Conservation (phyloP, 2,797 vertebrate genomes). For the Acomys russatus region DNA sequence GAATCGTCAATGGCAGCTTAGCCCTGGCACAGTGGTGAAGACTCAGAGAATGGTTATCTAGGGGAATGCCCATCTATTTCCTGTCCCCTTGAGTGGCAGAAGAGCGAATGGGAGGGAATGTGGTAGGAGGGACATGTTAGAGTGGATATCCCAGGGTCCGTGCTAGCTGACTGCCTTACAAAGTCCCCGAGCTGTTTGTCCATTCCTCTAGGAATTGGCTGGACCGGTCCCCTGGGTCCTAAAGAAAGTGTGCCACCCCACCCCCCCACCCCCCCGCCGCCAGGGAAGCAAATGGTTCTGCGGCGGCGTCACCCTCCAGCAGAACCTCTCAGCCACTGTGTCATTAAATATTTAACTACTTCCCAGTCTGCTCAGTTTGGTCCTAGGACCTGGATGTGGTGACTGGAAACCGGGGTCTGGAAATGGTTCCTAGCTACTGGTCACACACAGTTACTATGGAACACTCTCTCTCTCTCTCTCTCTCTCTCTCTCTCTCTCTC, state of each 20-base stretch:
- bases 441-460: background rate
- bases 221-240: background rate
- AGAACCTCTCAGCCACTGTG: slow-evolving; percentile 18
- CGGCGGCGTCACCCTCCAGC: background rate
- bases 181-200: background rate
- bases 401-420: background rate
- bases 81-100: background rate
- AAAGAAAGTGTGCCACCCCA: background rate
- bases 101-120: background rate
- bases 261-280: background rate
- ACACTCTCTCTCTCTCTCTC: slow-evolving; percentile 28
- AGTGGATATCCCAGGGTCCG: background rate
- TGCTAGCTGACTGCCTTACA: background rate
- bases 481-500: too few species aligned
- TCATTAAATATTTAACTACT: slow-evolving; percentile 74
- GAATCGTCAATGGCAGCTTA: background rate
- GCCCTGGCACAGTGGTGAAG: background rate
- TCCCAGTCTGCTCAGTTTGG: slow-evolving; percentile 49
- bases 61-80: background rate
- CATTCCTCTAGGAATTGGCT: background rate
- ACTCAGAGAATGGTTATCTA: background rate
- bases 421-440: background rate
- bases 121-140: background rate
- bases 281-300: background rate
- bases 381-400: slow-evolving; percentile 29